Evolutionary conservation across 2,888 invertebrate genomes (phyloP).

Genomic region (Zaprionus obscuricornis): DNA sequence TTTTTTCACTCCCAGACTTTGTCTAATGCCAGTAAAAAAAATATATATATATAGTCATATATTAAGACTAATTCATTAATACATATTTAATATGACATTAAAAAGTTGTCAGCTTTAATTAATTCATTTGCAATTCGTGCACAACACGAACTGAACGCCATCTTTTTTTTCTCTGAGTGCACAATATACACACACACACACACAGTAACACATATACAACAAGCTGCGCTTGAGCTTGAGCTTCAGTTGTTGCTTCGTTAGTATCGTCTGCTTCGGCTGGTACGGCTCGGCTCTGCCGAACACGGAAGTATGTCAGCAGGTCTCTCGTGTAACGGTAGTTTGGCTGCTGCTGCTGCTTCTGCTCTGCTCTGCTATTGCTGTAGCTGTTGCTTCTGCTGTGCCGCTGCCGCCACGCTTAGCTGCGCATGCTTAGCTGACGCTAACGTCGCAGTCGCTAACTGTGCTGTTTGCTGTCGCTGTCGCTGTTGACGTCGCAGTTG

Average conservation of each 20-base stretch:
- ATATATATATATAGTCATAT: no score
- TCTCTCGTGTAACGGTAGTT: slow-evolving; percentile 83
- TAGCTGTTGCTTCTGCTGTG: slow-evolving; percentile 33
- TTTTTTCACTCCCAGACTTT: no score
- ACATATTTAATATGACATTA: neutral
- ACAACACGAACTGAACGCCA: slow-evolving; percentile 26
- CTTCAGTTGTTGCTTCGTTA: slow-evolving; percentile 35
- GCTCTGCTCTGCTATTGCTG: slow-evolving; percentile 36
- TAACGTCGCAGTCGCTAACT: slow-evolving; percentile 16
- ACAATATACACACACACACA: no score
- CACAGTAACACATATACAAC: no score
- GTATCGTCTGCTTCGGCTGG: slow-evolving; percentile 21
- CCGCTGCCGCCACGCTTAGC: slow-evolving; percentile 65
- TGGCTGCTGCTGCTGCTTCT: slow-evolving; percentile 50
- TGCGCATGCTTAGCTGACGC: slow-evolving; percentile 70
- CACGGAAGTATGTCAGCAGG: slow-evolving; percentile 84
- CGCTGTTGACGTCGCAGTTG: slow-evolving; percentile 14
- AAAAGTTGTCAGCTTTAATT: slow-evolving; percentile 5
- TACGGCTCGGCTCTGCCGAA: slow-evolving; percentile 68
- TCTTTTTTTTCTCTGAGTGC: slow-evolving; percentile 32
- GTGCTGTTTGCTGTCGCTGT: slow-evolving; percentile 26
- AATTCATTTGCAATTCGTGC: slow-evolving; percentile 17
- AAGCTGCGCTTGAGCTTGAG: slow-evolving; percentile 48
- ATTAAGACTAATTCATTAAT: neutral
- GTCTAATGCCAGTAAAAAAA: no score